phyloP scores from a whole-genome alignment of 23 tunicate genomes.

The Corella eumyota region DNA sequence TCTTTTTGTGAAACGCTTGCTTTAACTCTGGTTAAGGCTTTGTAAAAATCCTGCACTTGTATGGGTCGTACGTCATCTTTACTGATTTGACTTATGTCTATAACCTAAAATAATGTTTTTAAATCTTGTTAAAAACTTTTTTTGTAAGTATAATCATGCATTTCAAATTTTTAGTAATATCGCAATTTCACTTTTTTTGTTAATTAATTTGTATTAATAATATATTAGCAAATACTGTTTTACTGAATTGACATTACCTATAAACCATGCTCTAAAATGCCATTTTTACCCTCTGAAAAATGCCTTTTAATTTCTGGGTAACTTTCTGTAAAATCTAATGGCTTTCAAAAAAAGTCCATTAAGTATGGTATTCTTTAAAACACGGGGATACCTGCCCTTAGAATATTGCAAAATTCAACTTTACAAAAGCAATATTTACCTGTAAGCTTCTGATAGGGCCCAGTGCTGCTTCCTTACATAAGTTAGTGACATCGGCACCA shows the following conservation, averaged over 20 bases:
- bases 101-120: conserved; percentile 5
- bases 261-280: too few species aligned
- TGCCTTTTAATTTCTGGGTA: too few species aligned
- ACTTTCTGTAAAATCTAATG: too few species aligned
- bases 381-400: too few species aligned
- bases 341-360: too few species aligned
- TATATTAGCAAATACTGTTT: too few species aligned
- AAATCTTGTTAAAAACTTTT: background rate
- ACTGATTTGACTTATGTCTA: conserved; percentile 54
- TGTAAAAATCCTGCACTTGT: conserved; percentile 48
- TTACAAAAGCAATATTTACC: conserved; percentile 24
- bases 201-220: too few species aligned
- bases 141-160: background rate
- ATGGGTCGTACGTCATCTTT: conserved; percentile 88
- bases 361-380: too few species aligned
- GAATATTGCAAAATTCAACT: too few species aligned
- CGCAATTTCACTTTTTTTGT: too few species aligned
- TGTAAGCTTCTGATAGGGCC: conserved; percentile 89
- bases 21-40: conserved; percentile 49
- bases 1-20: conserved; percentile 79
- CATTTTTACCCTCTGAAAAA: too few species aligned
- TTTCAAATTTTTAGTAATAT: background rate
- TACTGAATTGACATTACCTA: too few species aligned
- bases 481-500: conserved; percentile 92
- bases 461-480: conserved; percentile 95